These are phyloP conservation scores for Acleris sparsana DNA, from an alignment of 2,888 invertebrate genomes.

Conservation along the genomic window DNA sequence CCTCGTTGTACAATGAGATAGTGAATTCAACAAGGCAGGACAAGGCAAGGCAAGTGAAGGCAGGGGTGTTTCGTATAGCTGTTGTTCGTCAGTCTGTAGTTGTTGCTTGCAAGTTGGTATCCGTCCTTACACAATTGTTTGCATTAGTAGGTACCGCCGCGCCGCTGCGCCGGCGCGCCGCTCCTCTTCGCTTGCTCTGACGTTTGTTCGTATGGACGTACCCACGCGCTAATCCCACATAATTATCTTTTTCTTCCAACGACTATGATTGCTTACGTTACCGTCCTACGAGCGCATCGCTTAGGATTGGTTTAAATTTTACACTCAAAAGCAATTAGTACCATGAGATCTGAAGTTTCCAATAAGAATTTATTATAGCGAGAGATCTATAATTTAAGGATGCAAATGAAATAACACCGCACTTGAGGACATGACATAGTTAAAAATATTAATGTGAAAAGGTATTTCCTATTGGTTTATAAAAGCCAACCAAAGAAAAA, in stretches of 20 bases:
- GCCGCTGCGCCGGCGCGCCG: conserved; percentile 44
- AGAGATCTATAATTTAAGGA: conserved; percentile 66
- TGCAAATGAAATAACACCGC: conserved; percentile 78
- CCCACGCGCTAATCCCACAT: conserved; percentile 35
- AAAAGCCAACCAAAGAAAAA: conserved; percentile 69
- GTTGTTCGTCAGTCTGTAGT: conserved; percentile 17
- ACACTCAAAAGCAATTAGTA: conserved; percentile 76
- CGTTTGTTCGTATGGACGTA: conserved; percentile 48
- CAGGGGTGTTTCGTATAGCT: conserved; percentile 28
- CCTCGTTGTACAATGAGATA: conserved; percentile 63
- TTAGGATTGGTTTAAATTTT: conserved; percentile 59
- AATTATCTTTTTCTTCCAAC: conserved; percentile 37
- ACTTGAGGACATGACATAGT: conserved; percentile 83
- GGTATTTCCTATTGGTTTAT: conserved; percentile 82
- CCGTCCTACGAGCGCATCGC: conserved; percentile 51
- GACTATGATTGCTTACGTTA: conserved; percentile 51
- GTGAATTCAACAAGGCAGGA: conserved; percentile 57
- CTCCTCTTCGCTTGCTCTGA: conserved; percentile 51
- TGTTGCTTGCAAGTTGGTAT: conserved; percentile 74
- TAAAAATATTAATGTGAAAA: conserved; percentile 83
- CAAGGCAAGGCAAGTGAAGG: conserved; percentile 36
- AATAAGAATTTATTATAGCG: conserved; percentile 60
- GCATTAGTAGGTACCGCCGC: conserved; percentile 63
- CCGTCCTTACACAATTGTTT: conserved; percentile 85
- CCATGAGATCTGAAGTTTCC: conserved; percentile 81